Conservation (phyloP, 2,797 vertebrate genomes). For the Cynodonichthys magdalenae region DNA sequence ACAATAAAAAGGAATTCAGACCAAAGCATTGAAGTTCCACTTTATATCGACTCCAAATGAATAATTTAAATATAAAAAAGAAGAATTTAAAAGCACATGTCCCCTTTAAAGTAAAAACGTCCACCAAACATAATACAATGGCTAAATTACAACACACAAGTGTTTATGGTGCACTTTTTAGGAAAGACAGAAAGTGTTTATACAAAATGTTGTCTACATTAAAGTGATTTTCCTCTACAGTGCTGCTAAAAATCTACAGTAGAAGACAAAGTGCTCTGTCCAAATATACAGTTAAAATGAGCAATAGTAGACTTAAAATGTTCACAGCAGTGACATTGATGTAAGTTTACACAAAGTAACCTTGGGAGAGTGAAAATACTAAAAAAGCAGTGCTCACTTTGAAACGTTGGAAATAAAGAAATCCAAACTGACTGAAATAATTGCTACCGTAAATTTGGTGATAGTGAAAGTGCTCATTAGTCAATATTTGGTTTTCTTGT, state of each 20-base stretch:
- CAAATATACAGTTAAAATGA: constrained; percentile 39
- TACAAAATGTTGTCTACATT: constrained; percentile 47
- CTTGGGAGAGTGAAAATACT: constrained; percentile 33
- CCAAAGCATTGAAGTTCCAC: no score
- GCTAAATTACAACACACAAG: constrained; percentile 19
- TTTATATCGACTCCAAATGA: no score
- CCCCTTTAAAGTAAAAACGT: constrained; percentile 25
- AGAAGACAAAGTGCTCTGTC: constrained; percentile 30
- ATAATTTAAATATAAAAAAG: no score
- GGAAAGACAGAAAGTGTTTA: constrained; percentile 31
- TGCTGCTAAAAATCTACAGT: constrained; percentile 28
- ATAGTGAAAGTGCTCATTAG: constrained; percentile 60
- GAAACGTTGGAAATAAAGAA: constrained; percentile 23
- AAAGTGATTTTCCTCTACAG: constrained; percentile 38
- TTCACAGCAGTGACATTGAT: constrained; percentile 36
- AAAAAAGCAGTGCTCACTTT: constrained; percentile 39
- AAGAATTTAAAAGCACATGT: no score
- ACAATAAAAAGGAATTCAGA: no score
- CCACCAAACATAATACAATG: constrained; percentile 8
- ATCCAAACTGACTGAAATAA: constrained; percentile 51
- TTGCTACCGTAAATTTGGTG: constrained; percentile 59
- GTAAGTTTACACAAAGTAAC: constrained; percentile 22
- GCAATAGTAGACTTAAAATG: constrained; percentile 32
- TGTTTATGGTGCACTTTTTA: constrained; percentile 41
- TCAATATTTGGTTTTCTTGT: constrained; percentile 65